Base-by-base conservation (phyloP, 2,113 vertebrate species). In the Thunnus thynnus region DNA sequence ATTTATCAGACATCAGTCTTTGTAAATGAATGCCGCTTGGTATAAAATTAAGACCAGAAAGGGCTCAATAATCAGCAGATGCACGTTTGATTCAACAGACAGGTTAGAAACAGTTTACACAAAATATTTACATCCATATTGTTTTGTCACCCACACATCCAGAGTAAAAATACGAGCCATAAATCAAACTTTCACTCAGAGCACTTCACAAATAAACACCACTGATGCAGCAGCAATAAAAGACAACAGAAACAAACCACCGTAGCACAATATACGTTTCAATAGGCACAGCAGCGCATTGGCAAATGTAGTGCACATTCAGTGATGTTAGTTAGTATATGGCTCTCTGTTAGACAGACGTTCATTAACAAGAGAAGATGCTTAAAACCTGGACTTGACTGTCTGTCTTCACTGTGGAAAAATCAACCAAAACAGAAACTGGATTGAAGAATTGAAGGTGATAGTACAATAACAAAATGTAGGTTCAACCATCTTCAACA, bases 221-320 rank as follows among this genome's bases (percentile, higher is more conserved):
- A 72, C 65, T 78, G 72, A 85, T 78, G 83, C 82, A 88, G 82
- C 69, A 84, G 63, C 55, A 79, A 70, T 69, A 11, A 32, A 25
- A 13, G 32, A 48, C 4, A 60, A 61, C 20, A 27, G 22, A 82
- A 71, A 36, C 63, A 72, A 73, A 84, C 62, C 51, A 75, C 76
- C 8, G 30, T 9, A 66, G 64, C 46, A 85, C 66, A 36, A 66
- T 22, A 36, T 20, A 78, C 62, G 88, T 74, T 48, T 76, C 56
- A 72, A 58, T 20, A 88, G 83, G 88, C 90, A 89, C 88, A 85
- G 71, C 60, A 88, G 76, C 73, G 66, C 66, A 48, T 50, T 72
- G 80, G 83, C 64, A 67, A 75, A 71, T 50, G 72, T 75, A 65
- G 71, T 73, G 72, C 66, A 82, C 79, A 80, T 77, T 82, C 80